These are phyloP conservation scores for Phaethon lepturus DNA, from an alignment of 2,113 vertebrate genomes.

Conservation along the genomic window DNA sequence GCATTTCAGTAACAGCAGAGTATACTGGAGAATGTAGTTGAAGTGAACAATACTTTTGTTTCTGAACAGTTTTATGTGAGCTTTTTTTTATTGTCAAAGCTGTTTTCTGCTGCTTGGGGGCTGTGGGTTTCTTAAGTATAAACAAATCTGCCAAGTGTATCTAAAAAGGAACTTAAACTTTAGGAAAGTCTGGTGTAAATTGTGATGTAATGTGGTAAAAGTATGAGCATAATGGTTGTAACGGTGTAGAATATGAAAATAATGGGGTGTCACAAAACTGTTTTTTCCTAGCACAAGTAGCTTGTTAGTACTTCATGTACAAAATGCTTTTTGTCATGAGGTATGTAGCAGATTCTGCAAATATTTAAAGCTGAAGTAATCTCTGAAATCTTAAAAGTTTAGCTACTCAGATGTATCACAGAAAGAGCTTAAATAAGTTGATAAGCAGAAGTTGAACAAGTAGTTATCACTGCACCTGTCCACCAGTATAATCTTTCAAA, in stretches of 20 bases:
- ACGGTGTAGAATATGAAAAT: neutral
- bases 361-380: neutral
- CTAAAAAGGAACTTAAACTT: neutral
- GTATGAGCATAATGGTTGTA: neutral
- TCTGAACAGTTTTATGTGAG: neutral
- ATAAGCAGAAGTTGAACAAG: neutral
- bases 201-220: neutral
- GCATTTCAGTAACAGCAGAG: neutral
- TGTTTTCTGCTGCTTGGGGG: neutral
- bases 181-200: neutral
- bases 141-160: neutral
- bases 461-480: neutral
- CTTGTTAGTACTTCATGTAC: neutral
- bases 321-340: neutral
- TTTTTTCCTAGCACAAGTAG: neutral
- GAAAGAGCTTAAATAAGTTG: neutral
- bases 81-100: neutral
- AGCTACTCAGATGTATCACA: neutral
- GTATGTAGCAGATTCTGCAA: neutral
- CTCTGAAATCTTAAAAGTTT: neutral
- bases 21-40: neutral
- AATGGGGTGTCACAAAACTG: neutral
- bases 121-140: neutral
- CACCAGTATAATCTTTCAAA: neutral
- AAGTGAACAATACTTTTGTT: neutral